Evolutionary conservation across 2,888 invertebrate species (phyloP).

Genomic region (Drosophila neotestacea): DNA sequence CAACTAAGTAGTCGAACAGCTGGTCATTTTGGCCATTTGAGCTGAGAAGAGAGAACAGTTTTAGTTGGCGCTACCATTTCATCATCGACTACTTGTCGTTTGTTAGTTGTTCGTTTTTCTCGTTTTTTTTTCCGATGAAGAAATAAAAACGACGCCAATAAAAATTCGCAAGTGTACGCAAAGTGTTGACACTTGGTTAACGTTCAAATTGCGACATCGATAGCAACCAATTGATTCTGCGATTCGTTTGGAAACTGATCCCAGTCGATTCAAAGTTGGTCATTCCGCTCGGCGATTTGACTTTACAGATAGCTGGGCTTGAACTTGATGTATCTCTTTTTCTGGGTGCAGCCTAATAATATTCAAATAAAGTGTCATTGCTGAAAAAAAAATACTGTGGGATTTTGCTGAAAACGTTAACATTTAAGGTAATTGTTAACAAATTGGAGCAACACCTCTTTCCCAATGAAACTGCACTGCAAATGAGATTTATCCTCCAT

Average conservation of each 20-base stretch:
- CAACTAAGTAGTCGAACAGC: conserved; percentile 19
- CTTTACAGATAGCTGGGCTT: conserved; percentile 19
- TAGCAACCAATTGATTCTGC: conserved; percentile 31
- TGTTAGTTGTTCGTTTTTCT: conserved; percentile 35
- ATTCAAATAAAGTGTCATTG: background rate
- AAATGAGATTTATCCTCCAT: too few relatives aligned
- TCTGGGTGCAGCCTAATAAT: too few relatives aligned
- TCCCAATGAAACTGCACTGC: too few relatives aligned
- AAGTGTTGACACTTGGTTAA: conserved; percentile 62
- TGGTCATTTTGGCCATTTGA: conserved; percentile 51
- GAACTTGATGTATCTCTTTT: conserved; percentile 38
- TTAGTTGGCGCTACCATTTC: conserved; percentile 51
- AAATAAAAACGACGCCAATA: conserved; percentile 54
- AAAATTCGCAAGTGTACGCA: conserved; percentile 46
- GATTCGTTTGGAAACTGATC: conserved; percentile 19
- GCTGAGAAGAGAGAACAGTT: conserved; percentile 64
- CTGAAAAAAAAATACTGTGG: too few relatives aligned
- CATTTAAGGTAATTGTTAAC: too few relatives aligned
- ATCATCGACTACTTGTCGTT: conserved; percentile 46
- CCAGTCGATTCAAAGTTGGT: background rate
- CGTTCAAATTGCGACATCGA: conserved; percentile 48
- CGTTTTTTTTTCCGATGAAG: conserved; percentile 47
- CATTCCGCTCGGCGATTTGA: background rate
- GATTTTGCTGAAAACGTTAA: too few relatives aligned
- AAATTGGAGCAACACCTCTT: too few relatives aligned